Evolutionary conservation across 1,140 invertebrate species (phyloP).

Genomic region (Batillaria attramentaria): DNA sequence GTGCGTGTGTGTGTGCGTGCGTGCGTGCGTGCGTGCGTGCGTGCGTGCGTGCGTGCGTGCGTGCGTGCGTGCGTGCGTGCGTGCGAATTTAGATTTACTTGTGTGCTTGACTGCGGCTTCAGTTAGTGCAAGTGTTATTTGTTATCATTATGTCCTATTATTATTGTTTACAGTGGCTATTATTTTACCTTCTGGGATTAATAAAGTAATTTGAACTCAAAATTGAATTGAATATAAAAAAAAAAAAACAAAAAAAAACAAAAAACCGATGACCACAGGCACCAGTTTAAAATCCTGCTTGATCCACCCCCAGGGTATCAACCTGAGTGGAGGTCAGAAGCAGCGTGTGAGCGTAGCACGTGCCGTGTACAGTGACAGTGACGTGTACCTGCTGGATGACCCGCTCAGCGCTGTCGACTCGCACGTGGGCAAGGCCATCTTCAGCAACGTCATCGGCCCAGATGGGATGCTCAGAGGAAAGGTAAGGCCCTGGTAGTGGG

Average conservation of each 20-base stretch:
- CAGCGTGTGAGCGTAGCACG: conserved; percentile 71
- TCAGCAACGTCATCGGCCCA: conserved; percentile 66
- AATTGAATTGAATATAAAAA: no score
- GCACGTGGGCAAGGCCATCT: conserved; percentile 68
- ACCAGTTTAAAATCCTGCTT: no score
- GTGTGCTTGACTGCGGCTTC: background rate
- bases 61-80: background rate
- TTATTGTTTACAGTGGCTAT: no score
- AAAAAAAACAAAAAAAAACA: no score
- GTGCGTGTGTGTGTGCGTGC: conserved; percentile 28
- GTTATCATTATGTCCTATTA: no score
- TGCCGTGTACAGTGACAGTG: conserved; percentile 72
- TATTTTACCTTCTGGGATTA: no score
- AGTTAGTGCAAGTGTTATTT: no score
- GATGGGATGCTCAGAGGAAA: conserved; percentile 74
- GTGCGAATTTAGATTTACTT: background rate
- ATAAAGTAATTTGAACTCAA: no score
- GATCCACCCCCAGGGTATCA: conserved; percentile 53
- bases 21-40: conserved; percentile 26
- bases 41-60: background rate
- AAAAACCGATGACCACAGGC: no score
- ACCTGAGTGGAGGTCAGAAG: conserved; percentile 72
- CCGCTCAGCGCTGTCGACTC: conserved; percentile 72
- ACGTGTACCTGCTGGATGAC: conserved; percentile 81
- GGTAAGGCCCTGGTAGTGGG: no score